phyloP scores from a whole-genome alignment of 2,888 invertebrate species.

The Acronicta psi region DNA sequence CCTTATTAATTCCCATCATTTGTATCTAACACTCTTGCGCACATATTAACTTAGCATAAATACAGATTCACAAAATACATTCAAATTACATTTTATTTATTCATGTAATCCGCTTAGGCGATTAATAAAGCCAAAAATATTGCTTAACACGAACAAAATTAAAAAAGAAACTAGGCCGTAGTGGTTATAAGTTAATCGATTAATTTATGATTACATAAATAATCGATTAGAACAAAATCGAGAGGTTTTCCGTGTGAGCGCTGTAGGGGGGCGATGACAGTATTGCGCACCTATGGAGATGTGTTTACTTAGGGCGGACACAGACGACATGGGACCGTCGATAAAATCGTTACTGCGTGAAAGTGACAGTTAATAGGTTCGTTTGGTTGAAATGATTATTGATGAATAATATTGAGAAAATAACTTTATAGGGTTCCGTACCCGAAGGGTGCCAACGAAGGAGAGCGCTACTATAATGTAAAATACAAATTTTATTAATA shows the following conservation, averaged over 20 bases:
- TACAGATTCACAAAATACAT: constrained; percentile 39
- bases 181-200: constrained; percentile 67
- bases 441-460: no score
- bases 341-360: neutral
- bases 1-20: constrained; percentile 31
- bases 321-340: constrained; percentile 14
- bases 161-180: constrained; percentile 66
- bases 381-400: neutral
- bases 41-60: constrained; percentile 39
- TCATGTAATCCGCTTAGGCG: constrained; percentile 56
- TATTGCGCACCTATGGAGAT: constrained; percentile 34
- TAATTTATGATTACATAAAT: constrained; percentile 71
- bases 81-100: constrained; percentile 55
- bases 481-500: no score
- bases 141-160: constrained; percentile 61
- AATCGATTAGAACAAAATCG: constrained; percentile 74
- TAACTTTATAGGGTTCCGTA: no score
- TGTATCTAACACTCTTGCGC: constrained; percentile 22
- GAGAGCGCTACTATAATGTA: no score
- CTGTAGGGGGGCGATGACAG: constrained; percentile 50
- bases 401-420: no score
- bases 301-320: constrained; percentile 6
- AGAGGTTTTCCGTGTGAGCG: constrained; percentile 59
- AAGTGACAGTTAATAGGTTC: no score
- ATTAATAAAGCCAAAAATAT: constrained; percentile 55